Base-by-base conservation (phyloP, 2,113 vertebrate genomes). In the Thamnophis sirtalis region DNA sequence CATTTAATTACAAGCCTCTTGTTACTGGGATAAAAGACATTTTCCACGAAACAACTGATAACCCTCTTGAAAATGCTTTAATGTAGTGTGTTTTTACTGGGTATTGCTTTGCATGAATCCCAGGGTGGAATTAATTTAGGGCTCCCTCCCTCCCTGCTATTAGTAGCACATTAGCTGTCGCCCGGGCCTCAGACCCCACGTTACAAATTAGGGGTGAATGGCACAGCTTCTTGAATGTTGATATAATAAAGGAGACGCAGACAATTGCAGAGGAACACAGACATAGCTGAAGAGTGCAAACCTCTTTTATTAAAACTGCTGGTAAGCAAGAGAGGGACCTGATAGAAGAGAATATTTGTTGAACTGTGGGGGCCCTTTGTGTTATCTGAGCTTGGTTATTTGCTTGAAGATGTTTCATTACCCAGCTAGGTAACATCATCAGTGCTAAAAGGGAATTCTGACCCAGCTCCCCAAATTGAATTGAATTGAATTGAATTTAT, bases 1-100 rank as follows among this genome's bases (percentile, higher is more conserved):
- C 85, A 24, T 94, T 95, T 94, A 94, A 92, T 94, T 93, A 93
- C 92, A 87, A 89, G 54, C 8, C 91, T 94, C 95, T 93, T 90
- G 93, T 93, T 91, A 84, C 58, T 80, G 48, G 11, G 54, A 92
- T 91, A 55, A 84, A 84, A 94, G 63, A 85, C 91, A 60, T 26
- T 28, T 17, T 88, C 17, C 80, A 3, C 49, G 54, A 86, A 0
- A 73, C 73, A 89, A 93, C n/a, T 54, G 92, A 87, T 6, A 15
- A 89, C 63, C 92, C 86, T 90, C 89, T 90, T 38, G 50, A 56
- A 95, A 43, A 19, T 11, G 11, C 43, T 88, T 88, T 33, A 88
- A 88, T 88, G n/a, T 54, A 55, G 87, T 55, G 11, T 38, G 53
- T 55, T 38, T 38, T 21, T n/a, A 33, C 48, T 54, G 51, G 15